A percentile compares a stretch with the other conserved stretches of the same genome.
Conservation (phyloP, 2,888 invertebrate genomes). For the Dendrolimus pini region DNA sequence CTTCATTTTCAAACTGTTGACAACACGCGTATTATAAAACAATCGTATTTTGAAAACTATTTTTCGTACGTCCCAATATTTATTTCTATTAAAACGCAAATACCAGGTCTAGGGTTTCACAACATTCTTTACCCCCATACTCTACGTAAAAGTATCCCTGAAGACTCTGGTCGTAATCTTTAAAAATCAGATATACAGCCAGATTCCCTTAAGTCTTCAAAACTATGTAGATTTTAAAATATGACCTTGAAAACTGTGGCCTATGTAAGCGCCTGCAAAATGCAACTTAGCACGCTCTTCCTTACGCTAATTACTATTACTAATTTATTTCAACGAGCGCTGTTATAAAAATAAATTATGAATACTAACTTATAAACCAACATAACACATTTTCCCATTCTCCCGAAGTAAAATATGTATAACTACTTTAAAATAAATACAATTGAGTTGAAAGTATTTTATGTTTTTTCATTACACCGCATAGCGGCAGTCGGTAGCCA, state of each 20-base stretch:
- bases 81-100: too few species aligned
- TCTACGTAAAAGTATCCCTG: too few species aligned
- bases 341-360: background rate
- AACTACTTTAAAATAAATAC: slow-evolving; percentile 6
- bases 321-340: background rate
- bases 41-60: too few species aligned
- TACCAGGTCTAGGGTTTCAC: too few species aligned
- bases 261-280: background rate
- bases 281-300: background rate
- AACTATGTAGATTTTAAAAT: too few species aligned
- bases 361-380: background rate
- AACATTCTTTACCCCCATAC: too few species aligned
- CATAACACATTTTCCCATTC: background rate
- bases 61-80: too few species aligned
- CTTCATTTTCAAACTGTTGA: too few species aligned
- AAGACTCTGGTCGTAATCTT: too few species aligned
- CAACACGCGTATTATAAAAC: too few species aligned
- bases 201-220: too few species aligned
- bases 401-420: slow-evolving; percentile 12
- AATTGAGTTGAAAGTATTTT: background rate
- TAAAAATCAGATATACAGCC: too few species aligned
- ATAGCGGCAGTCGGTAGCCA: slow-evolving; percentile 6
- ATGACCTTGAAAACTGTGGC: background rate
- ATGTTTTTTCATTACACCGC: slow-evolving; percentile 1
- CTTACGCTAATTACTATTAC: background rate